Evolutionary conservation across 1,140 invertebrate genomes (phyloP).

Genomic region (Doryteuthis pealeii): DNA sequence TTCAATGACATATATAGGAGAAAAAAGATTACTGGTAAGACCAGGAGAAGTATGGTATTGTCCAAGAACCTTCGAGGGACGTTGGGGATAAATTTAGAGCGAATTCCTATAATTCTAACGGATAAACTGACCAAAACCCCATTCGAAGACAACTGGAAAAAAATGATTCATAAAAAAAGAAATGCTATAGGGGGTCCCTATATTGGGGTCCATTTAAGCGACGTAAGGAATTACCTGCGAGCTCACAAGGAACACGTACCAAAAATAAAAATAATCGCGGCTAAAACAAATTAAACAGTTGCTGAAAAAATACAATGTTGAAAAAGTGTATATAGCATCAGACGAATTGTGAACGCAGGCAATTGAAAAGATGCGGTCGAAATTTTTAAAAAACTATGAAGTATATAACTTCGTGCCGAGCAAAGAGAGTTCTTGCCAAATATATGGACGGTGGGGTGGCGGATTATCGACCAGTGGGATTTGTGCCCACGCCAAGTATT

Average conservation of each 20-base stretch:
- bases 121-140: constrained; percentile 68
- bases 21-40: constrained; percentile 79
- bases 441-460: constrained; percentile 85
- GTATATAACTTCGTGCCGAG: constrained; percentile 64
- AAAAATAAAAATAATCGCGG: constrained; percentile 70
- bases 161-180: constrained; percentile 63
- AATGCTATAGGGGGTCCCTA: constrained; percentile 73
- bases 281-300: constrained; percentile 70
- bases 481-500: constrained; percentile 83
- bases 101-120: constrained; percentile 70
- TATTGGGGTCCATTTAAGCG: constrained; percentile 77
- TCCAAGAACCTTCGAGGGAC: constrained; percentile 69
- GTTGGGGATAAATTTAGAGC: constrained; percentile 74
- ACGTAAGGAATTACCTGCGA: constrained; percentile 80
- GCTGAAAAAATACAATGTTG: constrained; percentile 67
- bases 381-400: constrained; percentile 34
- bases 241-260: constrained; percentile 72
- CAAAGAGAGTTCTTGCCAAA: constrained; percentile 41
- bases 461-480: constrained; percentile 96
- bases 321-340: constrained; percentile 78
- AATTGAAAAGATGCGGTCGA: constrained; percentile 34
- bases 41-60: constrained; percentile 86
- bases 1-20: constrained; percentile 86
- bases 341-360: constrained; percentile 70
- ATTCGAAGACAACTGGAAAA: constrained; percentile 66